A percentile compares a stretch with the other conserved stretches of the same genome.
Evolutionary conservation across 1,140 invertebrate genomes (phyloP).

Genomic region (Harlomillsia oculata): DNA sequence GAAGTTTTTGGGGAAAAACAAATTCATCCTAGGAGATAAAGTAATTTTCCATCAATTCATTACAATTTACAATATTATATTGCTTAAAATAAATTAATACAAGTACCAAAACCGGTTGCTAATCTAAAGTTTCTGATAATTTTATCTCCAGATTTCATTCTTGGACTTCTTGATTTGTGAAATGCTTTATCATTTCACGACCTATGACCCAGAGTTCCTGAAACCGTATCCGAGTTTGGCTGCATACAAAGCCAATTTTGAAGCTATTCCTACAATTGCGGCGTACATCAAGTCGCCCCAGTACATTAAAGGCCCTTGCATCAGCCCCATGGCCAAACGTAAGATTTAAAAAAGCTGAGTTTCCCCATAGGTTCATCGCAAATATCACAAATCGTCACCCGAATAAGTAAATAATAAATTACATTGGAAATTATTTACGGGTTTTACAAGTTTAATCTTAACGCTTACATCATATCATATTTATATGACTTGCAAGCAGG

Average conservation of each 20-base stretch:
- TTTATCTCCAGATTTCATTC: slow-evolving; percentile 39
- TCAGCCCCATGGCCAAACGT: neutral
- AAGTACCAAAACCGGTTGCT: neutral
- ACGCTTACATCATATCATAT: too few species aligned
- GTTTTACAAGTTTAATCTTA: too few species aligned
- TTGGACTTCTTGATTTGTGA: slow-evolving; percentile 46
- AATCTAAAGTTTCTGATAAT: neutral
- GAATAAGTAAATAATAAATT: too few species aligned
- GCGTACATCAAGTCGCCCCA: slow-evolving; percentile 36
- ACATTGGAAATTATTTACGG: too few species aligned
- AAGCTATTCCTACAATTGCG: slow-evolving; percentile 38
- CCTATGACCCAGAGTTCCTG: slow-evolving; percentile 39
- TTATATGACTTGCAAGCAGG: too few species aligned
- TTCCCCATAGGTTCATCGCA: too few species aligned
- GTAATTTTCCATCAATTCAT: neutral
- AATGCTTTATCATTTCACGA: slow-evolving; percentile 39
- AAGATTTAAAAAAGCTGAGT: neutral
- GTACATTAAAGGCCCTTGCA: neutral
- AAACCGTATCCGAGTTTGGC: slow-evolving; percentile 40
- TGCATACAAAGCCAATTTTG: slow-evolving; percentile 40
- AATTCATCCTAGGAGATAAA: slow-evolving; percentile 6
- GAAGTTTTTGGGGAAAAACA: slow-evolving; percentile 3
- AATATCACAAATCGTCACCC: too few species aligned
- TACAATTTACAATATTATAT: neutral
- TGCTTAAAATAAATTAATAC: neutral